A percentile compares a stretch with the other conserved stretches of the same genome.
These are phyloP conservation scores for Anthonomus grandis DNA, from an alignment of 1,140 invertebrate species.

Conservation along the genomic window DNA sequence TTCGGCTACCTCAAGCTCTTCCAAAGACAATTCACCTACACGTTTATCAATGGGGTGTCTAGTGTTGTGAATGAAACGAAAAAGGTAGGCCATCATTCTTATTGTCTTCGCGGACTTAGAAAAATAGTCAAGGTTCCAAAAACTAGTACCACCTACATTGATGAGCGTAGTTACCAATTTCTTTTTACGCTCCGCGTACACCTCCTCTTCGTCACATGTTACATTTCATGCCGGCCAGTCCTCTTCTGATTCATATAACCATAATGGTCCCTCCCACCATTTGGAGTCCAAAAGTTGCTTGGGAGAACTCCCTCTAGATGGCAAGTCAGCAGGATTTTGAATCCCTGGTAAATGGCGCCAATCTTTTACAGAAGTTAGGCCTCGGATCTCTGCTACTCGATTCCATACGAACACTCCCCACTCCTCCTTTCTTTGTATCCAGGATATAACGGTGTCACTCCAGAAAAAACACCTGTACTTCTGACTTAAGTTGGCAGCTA, in stretches of 20 bases:
- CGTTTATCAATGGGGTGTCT: conserved; percentile 29
- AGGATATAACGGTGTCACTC: too few relatives aligned
- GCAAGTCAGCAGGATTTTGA: conserved; percentile 49
- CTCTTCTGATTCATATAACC: conserved; percentile 4
- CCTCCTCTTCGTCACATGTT: conserved; percentile 18
- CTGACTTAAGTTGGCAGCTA: conserved; percentile 5
- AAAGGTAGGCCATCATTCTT: conserved; percentile 35
- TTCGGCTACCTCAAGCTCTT: conserved; percentile 29
- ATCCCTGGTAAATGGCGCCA: too few relatives aligned
- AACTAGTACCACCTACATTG: neutral
- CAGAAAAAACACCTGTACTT: conserved; percentile 13
- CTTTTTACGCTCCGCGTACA: conserved; percentile 26
- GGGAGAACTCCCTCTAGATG: conserved; percentile 45
- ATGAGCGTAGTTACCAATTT: neutral
- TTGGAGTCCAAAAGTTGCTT: conserved; percentile 39
- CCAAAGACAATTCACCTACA: conserved; percentile 21
- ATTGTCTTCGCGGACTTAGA: conserved; percentile 37
- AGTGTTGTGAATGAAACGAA: conserved; percentile 31
- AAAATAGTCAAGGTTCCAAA: conserved; percentile 17
- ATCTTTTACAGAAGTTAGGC: too few relatives aligned
- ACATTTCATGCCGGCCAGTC: conserved; percentile 2
- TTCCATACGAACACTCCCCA: too few relatives aligned
- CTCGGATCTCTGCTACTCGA: too few relatives aligned
- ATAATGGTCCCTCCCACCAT: conserved; percentile 48
- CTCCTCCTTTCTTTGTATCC: too few relatives aligned